Conservation (phyloP, 2,113 vertebrate species). For the Xenopus tropicalis region DNA sequence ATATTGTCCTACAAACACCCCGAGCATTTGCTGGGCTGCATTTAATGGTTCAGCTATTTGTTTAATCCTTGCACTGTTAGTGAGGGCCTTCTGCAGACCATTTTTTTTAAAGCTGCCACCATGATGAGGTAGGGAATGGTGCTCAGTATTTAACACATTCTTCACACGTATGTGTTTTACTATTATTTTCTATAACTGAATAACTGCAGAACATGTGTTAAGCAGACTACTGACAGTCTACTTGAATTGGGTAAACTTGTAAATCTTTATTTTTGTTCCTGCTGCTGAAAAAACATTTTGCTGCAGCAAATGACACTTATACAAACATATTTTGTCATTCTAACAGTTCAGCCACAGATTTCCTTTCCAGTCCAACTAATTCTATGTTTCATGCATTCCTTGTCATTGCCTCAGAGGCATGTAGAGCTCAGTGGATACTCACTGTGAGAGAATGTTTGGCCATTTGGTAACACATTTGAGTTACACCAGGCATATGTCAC, state of each 20-base stretch:
- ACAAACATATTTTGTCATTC: slow-evolving; percentile 9
- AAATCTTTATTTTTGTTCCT: not conserved
- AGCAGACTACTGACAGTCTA: not conserved
- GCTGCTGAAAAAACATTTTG: not conserved
- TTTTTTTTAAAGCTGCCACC: no score
- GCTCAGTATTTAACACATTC: no score
- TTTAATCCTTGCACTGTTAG: no score
- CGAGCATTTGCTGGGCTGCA: no score
- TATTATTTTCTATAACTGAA: no score
- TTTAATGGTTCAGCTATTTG: no score
- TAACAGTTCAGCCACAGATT: not conserved
- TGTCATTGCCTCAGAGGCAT: slow-evolving; percentile 4
- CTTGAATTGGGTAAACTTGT: not conserved
- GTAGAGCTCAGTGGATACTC: slow-evolving; percentile 9
- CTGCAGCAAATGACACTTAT: not conserved
- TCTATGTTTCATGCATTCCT: slow-evolving; percentile 27
- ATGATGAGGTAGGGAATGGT: no score
- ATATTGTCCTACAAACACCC: no score
- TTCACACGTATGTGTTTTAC: no score
- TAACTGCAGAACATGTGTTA: no score
- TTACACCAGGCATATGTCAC: not conserved
- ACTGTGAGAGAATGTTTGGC: slow-evolving; percentile 3
- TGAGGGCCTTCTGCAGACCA: no score
- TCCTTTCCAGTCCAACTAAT: not conserved
- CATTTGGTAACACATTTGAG: slow-evolving; percentile 5